phyloP scores from a whole-genome alignment of 2,113 vertebrate species.

The Corapipo altera region DNA sequence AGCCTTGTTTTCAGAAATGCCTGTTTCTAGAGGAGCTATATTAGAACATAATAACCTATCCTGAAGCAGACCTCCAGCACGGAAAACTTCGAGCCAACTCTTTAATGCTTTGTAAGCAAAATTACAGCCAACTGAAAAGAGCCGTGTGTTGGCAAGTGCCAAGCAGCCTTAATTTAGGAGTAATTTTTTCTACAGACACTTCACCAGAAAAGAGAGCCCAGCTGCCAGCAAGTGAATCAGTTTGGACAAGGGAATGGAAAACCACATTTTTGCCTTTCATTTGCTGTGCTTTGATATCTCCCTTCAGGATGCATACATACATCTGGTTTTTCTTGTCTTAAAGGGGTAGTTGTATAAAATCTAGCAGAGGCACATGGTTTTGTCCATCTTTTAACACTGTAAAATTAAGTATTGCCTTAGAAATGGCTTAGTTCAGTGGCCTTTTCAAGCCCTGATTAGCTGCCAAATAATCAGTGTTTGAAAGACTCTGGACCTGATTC shows the following conservation, averaged over 20 bases:
- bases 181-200: background rate
- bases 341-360: background rate
- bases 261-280: background rate
- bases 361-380: background rate
- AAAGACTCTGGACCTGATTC: background rate
- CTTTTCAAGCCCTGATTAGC: background rate
- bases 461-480: background rate
- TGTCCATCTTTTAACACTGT: background rate
- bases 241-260: background rate
- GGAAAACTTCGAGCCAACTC: background rate
- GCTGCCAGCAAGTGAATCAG: background rate
- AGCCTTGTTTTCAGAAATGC: background rate
- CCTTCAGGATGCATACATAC: background rate
- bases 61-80: background rate
- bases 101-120: background rate
- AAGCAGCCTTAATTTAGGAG: background rate
- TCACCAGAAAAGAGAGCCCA: background rate
- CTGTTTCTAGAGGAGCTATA: background rate
- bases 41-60: background rate
- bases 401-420: background rate
- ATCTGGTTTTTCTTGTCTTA: background rate
- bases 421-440: background rate
- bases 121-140: background rate
- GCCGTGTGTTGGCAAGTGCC: background rate
- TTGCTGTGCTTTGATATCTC: background rate